Evolutionary conservation across 2,888 invertebrate species (phyloP).

Genomic region (Tenthredo amoena): DNA sequence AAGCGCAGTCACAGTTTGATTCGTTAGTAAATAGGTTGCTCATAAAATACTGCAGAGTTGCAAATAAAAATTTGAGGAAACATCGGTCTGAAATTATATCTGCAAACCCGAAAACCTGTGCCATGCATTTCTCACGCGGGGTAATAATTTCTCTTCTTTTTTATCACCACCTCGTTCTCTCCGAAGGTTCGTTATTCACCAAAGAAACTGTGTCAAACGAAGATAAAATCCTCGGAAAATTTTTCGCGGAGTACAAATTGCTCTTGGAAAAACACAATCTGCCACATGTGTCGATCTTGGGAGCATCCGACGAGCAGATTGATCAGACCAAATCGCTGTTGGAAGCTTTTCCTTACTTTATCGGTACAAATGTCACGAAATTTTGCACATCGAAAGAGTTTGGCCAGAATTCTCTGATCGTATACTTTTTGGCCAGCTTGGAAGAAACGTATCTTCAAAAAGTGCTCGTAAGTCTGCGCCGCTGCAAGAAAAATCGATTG

Average conservation of each 20-base stretch:
- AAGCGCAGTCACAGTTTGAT: too few relatives aligned
- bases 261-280: not conserved
- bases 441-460: not conserved
- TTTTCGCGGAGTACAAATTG: not conserved
- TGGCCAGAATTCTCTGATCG: not conserved
- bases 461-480: not conserved
- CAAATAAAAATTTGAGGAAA: not conserved
- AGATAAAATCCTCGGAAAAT: not conserved
- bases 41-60: not conserved
- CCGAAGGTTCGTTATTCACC: not conserved
- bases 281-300: not conserved
- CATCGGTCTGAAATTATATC: too few relatives aligned
- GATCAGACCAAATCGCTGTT: not conserved
- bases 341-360: not conserved
- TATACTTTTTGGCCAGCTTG: constrained; percentile 7
- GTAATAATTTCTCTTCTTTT: constrained; percentile 16
- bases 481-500: not conserved
- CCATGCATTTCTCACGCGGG: not conserved
- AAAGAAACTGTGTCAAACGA: not conserved
- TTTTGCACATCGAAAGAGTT: not conserved
- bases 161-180: not conserved
- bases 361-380: not conserved
- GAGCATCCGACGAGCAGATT: not conserved
- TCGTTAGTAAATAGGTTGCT: not conserved
- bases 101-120: not conserved